Percentiles rank a stretch among this genome's conserved stretches.
These are phyloP conservation scores for Scolanthus callimorphus DNA, from an alignment of 92 coral and sea anemone genomes.

Conservation along the genomic window DNA sequence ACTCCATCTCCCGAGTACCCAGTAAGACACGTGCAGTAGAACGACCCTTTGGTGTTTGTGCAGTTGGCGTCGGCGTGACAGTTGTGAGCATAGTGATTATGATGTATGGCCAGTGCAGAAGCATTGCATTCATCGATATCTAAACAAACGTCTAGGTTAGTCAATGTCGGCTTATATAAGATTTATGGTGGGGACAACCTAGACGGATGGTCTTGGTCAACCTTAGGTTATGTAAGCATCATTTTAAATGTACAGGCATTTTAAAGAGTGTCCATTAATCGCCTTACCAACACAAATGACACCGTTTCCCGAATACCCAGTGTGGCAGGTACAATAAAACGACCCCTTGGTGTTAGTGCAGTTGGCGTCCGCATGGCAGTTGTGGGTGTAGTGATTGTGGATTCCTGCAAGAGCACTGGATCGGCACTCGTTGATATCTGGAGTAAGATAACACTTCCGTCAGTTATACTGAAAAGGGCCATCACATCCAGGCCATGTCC, in stretches of 20 bases:
- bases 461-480: too few relatives aligned
- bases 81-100: slow-evolving; percentile 61
- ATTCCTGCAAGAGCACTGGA: background rate
- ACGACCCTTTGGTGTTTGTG: slow-evolving; percentile 81
- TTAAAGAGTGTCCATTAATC: too few relatives aligned
- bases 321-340: slow-evolving; percentile 79
- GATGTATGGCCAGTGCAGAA: slow-evolving; percentile 5
- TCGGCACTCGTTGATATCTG: background rate
- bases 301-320: slow-evolving; percentile 85
- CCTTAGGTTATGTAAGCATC: background rate
- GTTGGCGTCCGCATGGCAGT: background rate
- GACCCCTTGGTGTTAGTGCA: slow-evolving; percentile 84
- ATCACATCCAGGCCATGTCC: too few relatives aligned
- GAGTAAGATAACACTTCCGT: too few relatives aligned
- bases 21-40: slow-evolving; percentile 74
- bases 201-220: background rate
- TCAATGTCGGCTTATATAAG: too few relatives aligned
- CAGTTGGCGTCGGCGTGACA: slow-evolving; percentile 80
- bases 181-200: too few relatives aligned
- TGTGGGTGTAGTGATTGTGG: background rate
- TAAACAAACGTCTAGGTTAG: background rate
- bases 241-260: too few relatives aligned
- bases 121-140: slow-evolving; percentile 44
- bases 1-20: slow-evolving; percentile 88
- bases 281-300: slow-evolving; percentile 3